Percentiles rank a stretch among this genome's conserved stretches.
Evolutionary conservation across 2,113 vertebrate genomes (phyloP).

Genomic region (Salvator merianae): DNA sequence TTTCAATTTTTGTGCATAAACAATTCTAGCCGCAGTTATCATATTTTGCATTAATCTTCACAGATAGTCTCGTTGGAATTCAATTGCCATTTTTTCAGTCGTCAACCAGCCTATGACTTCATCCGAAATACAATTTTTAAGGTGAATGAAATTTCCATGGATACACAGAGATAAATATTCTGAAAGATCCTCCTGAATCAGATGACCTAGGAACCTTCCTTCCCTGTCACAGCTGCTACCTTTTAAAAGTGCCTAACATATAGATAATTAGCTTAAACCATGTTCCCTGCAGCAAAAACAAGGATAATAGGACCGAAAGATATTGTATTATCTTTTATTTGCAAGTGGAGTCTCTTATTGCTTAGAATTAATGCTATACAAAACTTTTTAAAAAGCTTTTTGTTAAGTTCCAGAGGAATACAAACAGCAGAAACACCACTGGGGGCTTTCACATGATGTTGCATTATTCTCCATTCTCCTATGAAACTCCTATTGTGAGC

Average conservation of each 20-base stretch:
- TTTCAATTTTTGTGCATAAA: too few relatives aligned
- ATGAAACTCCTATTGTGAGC: conserved; percentile 2
- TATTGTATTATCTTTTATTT: background rate
- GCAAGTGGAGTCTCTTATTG: background rate
- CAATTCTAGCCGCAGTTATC: too few relatives aligned
- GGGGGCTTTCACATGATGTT: background rate
- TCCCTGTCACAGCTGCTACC: too few relatives aligned
- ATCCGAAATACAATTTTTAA: too few relatives aligned
- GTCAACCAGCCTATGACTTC: too few relatives aligned
- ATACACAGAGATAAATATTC: background rate
- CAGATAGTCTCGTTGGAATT: too few relatives aligned
- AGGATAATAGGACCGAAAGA: background rate
- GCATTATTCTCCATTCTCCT: background rate
- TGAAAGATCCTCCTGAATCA: background rate
- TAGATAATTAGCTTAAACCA: background rate
- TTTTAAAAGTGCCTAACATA: background rate
- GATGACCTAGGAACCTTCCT: background rate
- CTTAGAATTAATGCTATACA: background rate
- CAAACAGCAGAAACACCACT: background rate
- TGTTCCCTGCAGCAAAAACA: background rate
- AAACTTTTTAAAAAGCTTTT: background rate
- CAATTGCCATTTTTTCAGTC: too few relatives aligned
- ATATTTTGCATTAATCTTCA: too few relatives aligned
- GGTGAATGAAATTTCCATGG: too few relatives aligned
- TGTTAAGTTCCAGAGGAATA: background rate